Conservation (phyloP, 2,113 vertebrate species). For the Leptocoma aspasia region DNA sequence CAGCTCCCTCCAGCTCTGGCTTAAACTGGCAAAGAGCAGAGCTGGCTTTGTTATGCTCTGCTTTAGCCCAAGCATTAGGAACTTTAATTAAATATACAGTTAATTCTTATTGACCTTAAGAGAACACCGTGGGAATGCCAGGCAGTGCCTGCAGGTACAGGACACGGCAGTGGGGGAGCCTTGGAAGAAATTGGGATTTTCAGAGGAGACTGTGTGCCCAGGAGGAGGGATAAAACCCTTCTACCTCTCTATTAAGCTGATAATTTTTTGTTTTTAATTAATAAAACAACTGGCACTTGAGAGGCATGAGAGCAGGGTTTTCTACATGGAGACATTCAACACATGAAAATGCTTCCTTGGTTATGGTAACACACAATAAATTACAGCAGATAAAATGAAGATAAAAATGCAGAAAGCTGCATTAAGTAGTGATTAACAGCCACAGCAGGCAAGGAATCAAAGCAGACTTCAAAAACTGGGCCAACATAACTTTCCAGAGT, state of each 20-base stretch:
- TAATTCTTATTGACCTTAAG: conserved; percentile 36
- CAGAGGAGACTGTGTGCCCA: background rate
- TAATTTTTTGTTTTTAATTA: background rate
- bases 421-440: background rate
- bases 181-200: background rate
- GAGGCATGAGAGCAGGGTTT: background rate
- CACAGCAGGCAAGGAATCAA: background rate
- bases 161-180: background rate
- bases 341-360: background rate
- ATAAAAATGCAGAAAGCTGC: background rate
- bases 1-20: background rate
- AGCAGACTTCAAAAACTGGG: background rate
- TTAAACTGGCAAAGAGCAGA: background rate
- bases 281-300: background rate
- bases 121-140: background rate
- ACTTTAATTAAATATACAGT: conserved; percentile 32
- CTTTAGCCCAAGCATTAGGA: background rate
- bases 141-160: background rate
- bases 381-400: background rate
- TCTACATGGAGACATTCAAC: rapidly evolving
- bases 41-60: background rate
- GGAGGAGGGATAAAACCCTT: background rate
- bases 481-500: background rate
- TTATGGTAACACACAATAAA: background rate
- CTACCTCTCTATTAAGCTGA: background rate